A percentile compares a stretch with the other conserved stretches of the same genome.
phyloP scores from a whole-genome alignment of 2,113 vertebrate species.

The Leucopternis melanops region DNA sequence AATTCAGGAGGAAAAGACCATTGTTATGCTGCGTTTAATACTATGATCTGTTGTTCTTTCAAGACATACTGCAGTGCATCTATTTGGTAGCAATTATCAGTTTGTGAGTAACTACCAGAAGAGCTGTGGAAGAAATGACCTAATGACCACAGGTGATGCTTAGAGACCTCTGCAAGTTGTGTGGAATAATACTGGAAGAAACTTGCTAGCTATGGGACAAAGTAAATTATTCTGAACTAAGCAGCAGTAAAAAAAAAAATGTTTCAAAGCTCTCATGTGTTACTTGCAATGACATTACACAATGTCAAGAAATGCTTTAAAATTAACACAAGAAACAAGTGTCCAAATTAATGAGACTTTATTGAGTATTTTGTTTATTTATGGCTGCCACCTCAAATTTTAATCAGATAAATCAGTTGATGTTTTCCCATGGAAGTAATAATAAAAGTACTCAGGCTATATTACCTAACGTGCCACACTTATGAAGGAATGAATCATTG shows the following conservation, averaged over 20 bases:
- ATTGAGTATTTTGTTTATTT: not conserved
- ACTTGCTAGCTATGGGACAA: not conserved
- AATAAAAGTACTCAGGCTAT: not conserved
- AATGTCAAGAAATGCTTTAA: not conserved
- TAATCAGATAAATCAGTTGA: not conserved
- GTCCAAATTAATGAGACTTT: not conserved
- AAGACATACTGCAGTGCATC: not conserved
- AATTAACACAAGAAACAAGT: not conserved
- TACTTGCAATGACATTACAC: not conserved
- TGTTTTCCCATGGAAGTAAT: not conserved
- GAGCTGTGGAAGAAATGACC: not conserved
- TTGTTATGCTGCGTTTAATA: not conserved
- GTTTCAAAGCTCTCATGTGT: not conserved
- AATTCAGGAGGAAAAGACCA: not conserved
- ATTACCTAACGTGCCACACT: not conserved
- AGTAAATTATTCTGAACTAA: not conserved
- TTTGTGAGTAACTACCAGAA: not conserved
- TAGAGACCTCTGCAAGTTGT: not conserved
- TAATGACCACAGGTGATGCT: not conserved
- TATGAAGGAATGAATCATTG: not conserved
- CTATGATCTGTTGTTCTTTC: not conserved
- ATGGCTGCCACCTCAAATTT: not conserved
- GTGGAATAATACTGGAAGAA: not conserved
- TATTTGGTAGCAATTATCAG: slow-evolving; percentile 21
- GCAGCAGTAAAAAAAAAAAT: not conserved